Evolutionary conservation across 2,888 invertebrate species (phyloP).

Genomic region (Sipha maydis): DNA sequence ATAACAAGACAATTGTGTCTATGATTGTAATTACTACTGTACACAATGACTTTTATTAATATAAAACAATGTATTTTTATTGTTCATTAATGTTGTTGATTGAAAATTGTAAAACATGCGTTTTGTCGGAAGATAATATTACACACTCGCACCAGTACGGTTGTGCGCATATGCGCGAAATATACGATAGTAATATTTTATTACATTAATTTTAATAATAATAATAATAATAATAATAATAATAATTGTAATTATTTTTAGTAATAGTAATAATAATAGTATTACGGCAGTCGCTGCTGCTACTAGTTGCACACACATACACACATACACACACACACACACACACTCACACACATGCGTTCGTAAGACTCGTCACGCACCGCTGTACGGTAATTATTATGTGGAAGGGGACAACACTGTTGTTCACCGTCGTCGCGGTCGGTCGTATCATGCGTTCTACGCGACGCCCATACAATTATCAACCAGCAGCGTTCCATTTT

Average conservation of each 20-base stretch:
- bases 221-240: neutral
- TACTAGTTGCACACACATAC: slow-evolving; percentile 34
- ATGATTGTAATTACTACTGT: neutral
- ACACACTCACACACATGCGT: too few species aligned
- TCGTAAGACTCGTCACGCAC: neutral
- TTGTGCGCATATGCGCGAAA: neutral
- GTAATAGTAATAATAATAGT: neutral
- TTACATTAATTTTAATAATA: neutral
- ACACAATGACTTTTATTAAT: neutral
- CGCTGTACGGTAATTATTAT: slow-evolving; percentile 8
- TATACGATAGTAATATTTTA: neutral
- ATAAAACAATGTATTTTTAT: neutral
- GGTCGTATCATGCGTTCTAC: slow-evolving; percentile 36
- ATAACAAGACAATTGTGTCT: neutral
- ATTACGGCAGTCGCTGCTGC: neutral
- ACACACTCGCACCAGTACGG: neutral
- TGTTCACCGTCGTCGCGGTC: neutral
- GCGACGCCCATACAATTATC: slow-evolving; percentile 52
- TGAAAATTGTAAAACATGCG: neutral
- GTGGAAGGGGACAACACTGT: slow-evolving; percentile 49
- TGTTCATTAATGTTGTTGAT: neutral
- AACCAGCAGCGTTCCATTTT: slow-evolving; percentile 30
- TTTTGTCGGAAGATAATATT: neutral
- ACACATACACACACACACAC: too few species aligned
- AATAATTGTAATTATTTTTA: neutral